Base-by-base conservation (phyloP, 2,113 vertebrate species). In the Lepus timidus region DNA sequence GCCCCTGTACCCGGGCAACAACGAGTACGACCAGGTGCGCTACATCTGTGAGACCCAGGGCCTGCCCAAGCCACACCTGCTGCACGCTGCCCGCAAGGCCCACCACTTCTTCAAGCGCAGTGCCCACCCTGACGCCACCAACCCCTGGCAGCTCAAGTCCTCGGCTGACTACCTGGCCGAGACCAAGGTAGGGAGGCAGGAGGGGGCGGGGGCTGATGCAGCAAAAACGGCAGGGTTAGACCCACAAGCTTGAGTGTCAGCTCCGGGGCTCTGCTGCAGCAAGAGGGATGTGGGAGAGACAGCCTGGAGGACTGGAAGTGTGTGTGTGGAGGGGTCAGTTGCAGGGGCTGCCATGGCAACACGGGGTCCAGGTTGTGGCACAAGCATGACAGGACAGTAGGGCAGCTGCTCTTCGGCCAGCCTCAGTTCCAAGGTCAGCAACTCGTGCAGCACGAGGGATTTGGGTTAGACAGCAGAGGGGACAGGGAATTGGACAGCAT, bases 1-100 rank as follows among this genome's bases (percentile, higher is more conserved):
- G 98, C 98, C 98, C 0, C 98, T 99, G 36, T 99, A 98, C 95
- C 98, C 98, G 0, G 98, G 98, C 9, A 85, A 96, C 73, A 98
- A 97, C 0, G 98, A 98, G 62, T 98, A 98, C 0, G 98, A 99
- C 76, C 98, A 99, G 79, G 97, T 99, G 55, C 94, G 98, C 36
- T 98, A 98, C 96, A 99, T 99, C 97, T 98, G 98, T 2, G 98
- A 98, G 93, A 98, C 98, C 0, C 87, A 98, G 91, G 98, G 98
- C 62, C 94, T 98, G 44, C 98, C 98, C 11, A 95, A 88, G 64
- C 61, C 62, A 0, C 95, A 98, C 88, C 85, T 99, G 61, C 97
- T 99, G 20, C 95, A 97, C 0, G 95, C 97, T 0, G 98, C 98
- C 67, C 96, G 95, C 73, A 99, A 99, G 96, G 95, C 98, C 0